Conservation (phyloP, 2,797 vertebrate species). For the Danio aesculapii region DNA sequence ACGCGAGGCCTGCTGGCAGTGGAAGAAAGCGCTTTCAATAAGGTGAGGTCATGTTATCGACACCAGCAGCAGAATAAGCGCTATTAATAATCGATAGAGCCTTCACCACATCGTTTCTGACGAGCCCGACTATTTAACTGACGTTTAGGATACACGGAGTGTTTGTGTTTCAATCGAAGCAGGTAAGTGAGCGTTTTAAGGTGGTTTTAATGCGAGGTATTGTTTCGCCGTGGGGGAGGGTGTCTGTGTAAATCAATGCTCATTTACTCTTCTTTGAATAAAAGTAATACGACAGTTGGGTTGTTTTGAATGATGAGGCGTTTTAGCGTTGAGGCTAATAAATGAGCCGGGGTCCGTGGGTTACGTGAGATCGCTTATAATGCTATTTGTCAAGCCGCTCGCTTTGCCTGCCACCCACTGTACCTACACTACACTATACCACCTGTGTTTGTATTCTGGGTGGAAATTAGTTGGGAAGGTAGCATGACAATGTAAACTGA, state of each 20-base stretch:
- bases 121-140: constrained; percentile 53
- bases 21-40: constrained; percentile 74
- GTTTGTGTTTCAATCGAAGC: constrained; percentile 60
- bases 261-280: constrained; percentile 11
- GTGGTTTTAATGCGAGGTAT: constrained; percentile 69
- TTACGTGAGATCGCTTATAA: constrained; percentile 43
- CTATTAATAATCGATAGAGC: constrained; percentile 27
- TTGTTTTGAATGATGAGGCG: neutral
- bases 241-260: constrained; percentile 45
- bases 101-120: constrained; percentile 31
- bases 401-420: neutral
- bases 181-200: constrained; percentile 73
- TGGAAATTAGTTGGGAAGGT: neutral
- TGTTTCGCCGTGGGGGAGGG: constrained; percentile 83
- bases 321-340: neutral
- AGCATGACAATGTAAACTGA: neutral
- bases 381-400: constrained; percentile 37
- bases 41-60: constrained; percentile 81
- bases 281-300: neutral
- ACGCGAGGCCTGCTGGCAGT: constrained; percentile 78
- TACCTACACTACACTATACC: neutral
- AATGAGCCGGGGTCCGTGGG: constrained; percentile 1
- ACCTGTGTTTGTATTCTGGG: neutral
- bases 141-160: constrained; percentile 51
- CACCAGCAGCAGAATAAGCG: constrained; percentile 66